Evolutionary conservation across 2,113 vertebrate species (phyloP), one percentile per base, ranked within the genome.

Genomic region (Odontesthes bonariensis): DNA sequence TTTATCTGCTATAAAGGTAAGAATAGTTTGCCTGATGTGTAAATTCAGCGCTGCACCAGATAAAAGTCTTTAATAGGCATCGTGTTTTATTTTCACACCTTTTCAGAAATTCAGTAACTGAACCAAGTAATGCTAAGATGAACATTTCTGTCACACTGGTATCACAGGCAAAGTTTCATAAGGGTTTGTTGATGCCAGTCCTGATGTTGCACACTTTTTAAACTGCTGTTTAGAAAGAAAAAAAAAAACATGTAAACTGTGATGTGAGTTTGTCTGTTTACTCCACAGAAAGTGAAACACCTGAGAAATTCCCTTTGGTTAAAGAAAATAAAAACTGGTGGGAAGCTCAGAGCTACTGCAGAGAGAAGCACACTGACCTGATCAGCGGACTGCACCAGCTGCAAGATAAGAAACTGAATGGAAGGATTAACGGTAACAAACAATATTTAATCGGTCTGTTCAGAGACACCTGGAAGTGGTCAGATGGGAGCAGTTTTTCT

Each of bases 321-420:
- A 0, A 0, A 0, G 0, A 4, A 0, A 0, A 0, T 0, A 47
- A 0, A 19, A 57, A 0, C 0, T 87, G 78, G 85, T 0, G 0
- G 1, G 0, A 73, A 1, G 75, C 75, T 62, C 75, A 69, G 47
- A 40, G 1, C 0, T 69, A 61, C 75, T 87, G 84, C 38, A 81
- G 77, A 64, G 3, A 64, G 19, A 0, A 61, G 0, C 35, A 78
- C 70, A 73, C 74, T 8, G 81, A 83, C 67, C 81, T 84, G 62
- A 8, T 74, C 73, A 65, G 51, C 42, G 51, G 22, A 55, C 9
- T 0, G 22, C 19, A 49, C 23, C 64, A 67, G 10, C 1, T n/a
- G 5, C 4, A 55, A 1, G 20, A 67, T 5, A 5, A 17, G 42
- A 0, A 55, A 6, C 8, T 63, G 23, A 19, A 47, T 2, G 27